Evolutionary conservation across 2,113 vertebrate species (phyloP).

Genomic region (Hydrolagus affinis): DNA sequence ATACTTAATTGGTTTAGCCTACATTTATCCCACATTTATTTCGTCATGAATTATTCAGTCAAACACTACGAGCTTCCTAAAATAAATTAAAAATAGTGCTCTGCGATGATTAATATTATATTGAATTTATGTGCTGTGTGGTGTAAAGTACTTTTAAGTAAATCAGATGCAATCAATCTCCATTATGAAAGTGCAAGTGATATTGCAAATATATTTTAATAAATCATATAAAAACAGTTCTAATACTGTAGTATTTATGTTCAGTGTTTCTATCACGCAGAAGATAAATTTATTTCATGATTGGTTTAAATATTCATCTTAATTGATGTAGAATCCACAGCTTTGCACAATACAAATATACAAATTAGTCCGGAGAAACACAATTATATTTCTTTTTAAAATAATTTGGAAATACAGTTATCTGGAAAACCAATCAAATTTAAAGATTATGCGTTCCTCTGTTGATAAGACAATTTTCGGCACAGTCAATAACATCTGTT

Average conservation of each 20-base stretch:
- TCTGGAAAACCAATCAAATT: too few species aligned
- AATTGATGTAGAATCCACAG: neutral
- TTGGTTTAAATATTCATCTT: slow-evolving; percentile 18
- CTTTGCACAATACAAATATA: neutral
- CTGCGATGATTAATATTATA: neutral
- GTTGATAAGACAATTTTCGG: neutral
- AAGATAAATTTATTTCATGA: neutral
- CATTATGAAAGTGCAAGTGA: neutral
- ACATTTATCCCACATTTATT: too few species aligned
- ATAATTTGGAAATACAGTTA: neutral
- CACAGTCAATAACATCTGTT: neutral
- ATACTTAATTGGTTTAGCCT: too few species aligned
- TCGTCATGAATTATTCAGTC: too few species aligned
- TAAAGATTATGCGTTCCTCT: too few species aligned
- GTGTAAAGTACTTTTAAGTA: neutral
- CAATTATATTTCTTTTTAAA: neutral
- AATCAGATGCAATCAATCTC: neutral
- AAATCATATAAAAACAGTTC: neutral
- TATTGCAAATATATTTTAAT: neutral
- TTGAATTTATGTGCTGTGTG: neutral
- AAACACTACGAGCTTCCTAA: neutral
- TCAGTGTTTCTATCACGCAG: neutral
- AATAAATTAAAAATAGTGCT: neutral
- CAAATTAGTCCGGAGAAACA: neutral
- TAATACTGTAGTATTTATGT: neutral